These are phyloP conservation scores for Epirrita christyi DNA, from an alignment of 2,888 invertebrate genomes.

Conservation along the genomic window DNA sequence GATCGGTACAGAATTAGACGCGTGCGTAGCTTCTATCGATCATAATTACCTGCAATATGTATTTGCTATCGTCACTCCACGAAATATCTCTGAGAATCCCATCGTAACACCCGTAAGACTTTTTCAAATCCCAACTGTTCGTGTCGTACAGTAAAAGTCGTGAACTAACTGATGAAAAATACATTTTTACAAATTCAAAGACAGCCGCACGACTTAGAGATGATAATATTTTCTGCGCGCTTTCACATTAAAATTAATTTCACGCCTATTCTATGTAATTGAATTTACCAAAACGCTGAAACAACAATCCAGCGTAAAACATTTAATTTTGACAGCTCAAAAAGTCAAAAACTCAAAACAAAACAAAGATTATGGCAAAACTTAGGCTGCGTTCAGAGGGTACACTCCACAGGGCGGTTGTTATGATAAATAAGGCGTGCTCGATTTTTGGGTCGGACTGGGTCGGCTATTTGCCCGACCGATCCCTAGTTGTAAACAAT, in stretches of 20 bases:
- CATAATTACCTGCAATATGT: constrained; percentile 69
- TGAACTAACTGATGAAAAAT: constrained; percentile 83
- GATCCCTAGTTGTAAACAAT: no score
- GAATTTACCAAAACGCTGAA: constrained; percentile 7
- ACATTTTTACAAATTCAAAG: constrained; percentile 65
- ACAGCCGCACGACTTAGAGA: constrained; percentile 11
- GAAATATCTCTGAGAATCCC: constrained; percentile 72
- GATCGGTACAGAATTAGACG: not conserved
- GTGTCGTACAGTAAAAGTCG: constrained; percentile 83
- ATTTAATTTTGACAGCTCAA: constrained; percentile 25
- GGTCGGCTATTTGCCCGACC: no score
- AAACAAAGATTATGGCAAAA: no score
- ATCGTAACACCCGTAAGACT: constrained; percentile 78
- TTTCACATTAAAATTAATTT: constrained; percentile 30
- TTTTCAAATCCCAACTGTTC: constrained; percentile 81
- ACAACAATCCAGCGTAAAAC: constrained; percentile 24
- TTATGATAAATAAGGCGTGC: no score
- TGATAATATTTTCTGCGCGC: constrained; percentile 28
- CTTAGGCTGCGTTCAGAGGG: no score
- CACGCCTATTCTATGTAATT: constrained; percentile 19
- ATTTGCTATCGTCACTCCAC: constrained; percentile 82
- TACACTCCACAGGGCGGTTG: no score
- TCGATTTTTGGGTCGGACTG: no score
- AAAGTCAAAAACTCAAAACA: not conserved
- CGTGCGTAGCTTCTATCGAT: not conserved